Evolutionary conservation across 2,888 invertebrate genomes (phyloP), one percentile per base, ranked within the genome.

Genomic region (Globia sparganii): DNA sequence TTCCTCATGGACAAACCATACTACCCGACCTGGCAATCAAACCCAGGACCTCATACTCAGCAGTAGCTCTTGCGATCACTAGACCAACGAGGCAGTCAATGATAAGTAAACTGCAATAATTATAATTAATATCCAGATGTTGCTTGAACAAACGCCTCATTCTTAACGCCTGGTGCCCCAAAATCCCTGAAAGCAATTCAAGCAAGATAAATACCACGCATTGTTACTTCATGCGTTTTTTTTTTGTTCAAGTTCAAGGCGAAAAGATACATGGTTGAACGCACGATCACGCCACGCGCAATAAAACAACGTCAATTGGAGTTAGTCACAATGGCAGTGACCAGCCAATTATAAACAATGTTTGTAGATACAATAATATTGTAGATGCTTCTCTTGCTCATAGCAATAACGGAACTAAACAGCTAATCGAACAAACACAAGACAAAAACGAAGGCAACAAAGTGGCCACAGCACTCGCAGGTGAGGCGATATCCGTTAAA

Each of bases 401-500:
- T 58, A 34, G 2, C 43, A 28, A 65, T 86, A 83, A 86, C 83
- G 83, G 83, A 74, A 66, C 71, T 59, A 46, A 78, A 72, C 58
- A 73, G 28, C 37, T 70, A 53, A 70, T 72, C 34, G 34, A 64
- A 58, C 15, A 21, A 81, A 73, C 73, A 68, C 18, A 65, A 80
- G 40, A 59, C 34, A 64, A 74, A 69, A 70, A 72, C 58, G 25
- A 31, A 31, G 25, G 62, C 61, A 69, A 74, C 77, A 59, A 77
- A 77, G 61, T 77, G 58, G 2, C 28, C 15, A 34, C 15, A 11
- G 46, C 49, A 25, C 64, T 71, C 66, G 80, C 84, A 86, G 87
- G 84, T 83, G 84, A 83, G 66, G 28, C 75, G 75, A 62, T 78
- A 64, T 67, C 73, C 86, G 75, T 79, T 79, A 71, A 70, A 69